Conservation (phyloP, 2,113 vertebrate species). For the Hirundichthys speculiger region DNA sequence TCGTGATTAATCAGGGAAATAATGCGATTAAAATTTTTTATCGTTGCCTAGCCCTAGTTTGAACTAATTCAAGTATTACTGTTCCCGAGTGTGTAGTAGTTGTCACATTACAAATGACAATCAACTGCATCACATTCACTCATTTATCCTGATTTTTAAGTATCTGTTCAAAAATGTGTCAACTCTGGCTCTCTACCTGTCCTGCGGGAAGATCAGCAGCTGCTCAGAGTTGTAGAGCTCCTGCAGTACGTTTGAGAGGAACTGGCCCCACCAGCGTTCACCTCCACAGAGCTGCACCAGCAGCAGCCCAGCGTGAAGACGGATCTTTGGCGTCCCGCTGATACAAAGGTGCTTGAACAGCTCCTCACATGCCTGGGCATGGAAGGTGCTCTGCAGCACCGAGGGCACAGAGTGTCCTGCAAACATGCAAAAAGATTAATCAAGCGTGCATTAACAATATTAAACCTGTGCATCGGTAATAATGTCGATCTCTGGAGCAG, state of each 20-base stretch:
- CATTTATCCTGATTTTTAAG: too few relatives aligned
- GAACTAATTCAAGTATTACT: too few relatives aligned
- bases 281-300: slow-evolving; percentile 96
- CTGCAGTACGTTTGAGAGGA: slow-evolving; percentile 97
- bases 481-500: too few relatives aligned
- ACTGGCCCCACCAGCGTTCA: slow-evolving; percentile 98
- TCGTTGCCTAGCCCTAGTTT: too few relatives aligned
- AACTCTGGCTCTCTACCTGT: slow-evolving; percentile 81
- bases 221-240: slow-evolving; percentile 99
- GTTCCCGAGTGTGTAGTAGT: too few relatives aligned
- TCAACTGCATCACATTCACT: too few relatives aligned
- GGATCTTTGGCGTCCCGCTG: slow-evolving; percentile 97
- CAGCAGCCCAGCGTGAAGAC: slow-evolving; percentile 93
- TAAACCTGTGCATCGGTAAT: too few relatives aligned
- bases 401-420: slow-evolving; percentile 94
- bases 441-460: rapidly evolving
- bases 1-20: too few relatives aligned
- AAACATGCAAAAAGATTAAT: not conserved
- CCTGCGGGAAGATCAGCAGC: slow-evolving; percentile 97
- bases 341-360: slow-evolving; percentile 98
- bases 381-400: slow-evolving; percentile 95
- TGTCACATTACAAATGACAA: too few relatives aligned
- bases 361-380: slow-evolving; percentile 96
- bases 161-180: too few relatives aligned
- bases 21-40: too few relatives aligned